These are phyloP conservation scores for Arnoldichthys spilopterus DNA, from an alignment of 2,797 vertebrate species.

Conservation along the genomic window DNA sequence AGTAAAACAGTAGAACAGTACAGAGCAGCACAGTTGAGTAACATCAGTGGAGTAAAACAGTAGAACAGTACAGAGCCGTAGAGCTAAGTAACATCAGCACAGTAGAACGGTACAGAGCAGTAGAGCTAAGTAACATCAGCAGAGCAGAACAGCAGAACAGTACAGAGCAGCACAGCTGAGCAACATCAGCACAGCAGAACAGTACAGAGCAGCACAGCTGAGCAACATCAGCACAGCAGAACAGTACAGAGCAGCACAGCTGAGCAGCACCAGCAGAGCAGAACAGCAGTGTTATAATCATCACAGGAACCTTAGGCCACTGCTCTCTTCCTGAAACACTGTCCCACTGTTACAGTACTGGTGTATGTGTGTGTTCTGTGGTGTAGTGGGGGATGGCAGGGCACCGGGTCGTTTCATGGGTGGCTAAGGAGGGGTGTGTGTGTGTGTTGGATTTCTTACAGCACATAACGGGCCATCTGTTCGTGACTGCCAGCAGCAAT, in stretches of 20 bases:
- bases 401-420: constrained; percentile 57
- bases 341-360: background rate
- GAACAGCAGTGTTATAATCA: background rate
- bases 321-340: background rate
- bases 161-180: too few relatives aligned
- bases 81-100: too few relatives aligned
- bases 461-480: constrained; percentile 85
- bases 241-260: background rate
- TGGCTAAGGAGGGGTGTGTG: constrained; percentile 55
- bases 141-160: too few relatives aligned
- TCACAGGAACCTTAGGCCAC: background rate
- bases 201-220: too few relatives aligned
- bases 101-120: too few relatives aligned
- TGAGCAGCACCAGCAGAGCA: background rate
- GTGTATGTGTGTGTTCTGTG: constrained; percentile 11
- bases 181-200: too few relatives aligned
- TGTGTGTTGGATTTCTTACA: constrained; percentile 77
- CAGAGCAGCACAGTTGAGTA: too few relatives aligned
- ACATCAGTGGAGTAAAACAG: too few relatives aligned
- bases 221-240: too few relatives aligned
- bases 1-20: too few relatives aligned
- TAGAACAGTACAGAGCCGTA: too few relatives aligned
- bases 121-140: too few relatives aligned
- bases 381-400: constrained; percentile 46
- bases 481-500: constrained; percentile 79